These are phyloP conservation scores for Arctia plantaginis DNA, from an alignment of 2,888 invertebrate genomes.

Conservation along the genomic window DNA sequence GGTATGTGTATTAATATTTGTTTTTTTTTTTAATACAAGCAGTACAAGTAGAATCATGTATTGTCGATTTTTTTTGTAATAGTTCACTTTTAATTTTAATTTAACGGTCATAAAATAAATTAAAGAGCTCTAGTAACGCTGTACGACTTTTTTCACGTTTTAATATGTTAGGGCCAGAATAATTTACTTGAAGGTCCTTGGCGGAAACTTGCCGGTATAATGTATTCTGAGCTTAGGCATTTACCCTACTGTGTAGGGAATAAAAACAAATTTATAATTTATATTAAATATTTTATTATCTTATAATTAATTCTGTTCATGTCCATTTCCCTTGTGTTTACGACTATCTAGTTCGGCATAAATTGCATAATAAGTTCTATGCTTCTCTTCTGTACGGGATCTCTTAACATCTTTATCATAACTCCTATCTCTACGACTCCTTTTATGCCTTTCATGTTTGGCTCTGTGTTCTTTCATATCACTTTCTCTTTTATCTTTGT, in stretches of 20 bases:
- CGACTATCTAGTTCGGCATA: conserved; percentile 20
- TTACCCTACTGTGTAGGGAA: neutral
- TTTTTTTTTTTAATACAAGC: too few species aligned
- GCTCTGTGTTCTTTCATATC: conserved; percentile 9
- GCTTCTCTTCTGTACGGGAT: conserved; percentile 17
- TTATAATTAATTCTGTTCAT: neutral
- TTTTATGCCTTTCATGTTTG: conserved; percentile 22
- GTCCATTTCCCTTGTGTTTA: neutral
- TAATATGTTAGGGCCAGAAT: too few species aligned
- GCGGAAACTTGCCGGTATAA: too few species aligned
- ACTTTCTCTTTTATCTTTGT: conserved; percentile 19
- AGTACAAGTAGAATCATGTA: too few species aligned
- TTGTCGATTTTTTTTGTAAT: too few species aligned
- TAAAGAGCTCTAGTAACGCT: too few species aligned
- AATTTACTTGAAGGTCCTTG: too few species aligned
- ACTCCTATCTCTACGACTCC: conserved; percentile 26
- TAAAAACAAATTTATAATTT: neutral
- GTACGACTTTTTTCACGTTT: too few species aligned
- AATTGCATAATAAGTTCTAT: conserved; percentile 22
- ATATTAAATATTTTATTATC: conserved; percentile 6
- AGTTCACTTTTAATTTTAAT: too few species aligned
- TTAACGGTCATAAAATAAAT: too few species aligned
- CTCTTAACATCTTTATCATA: conserved; percentile 18
- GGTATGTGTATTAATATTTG: too few species aligned
- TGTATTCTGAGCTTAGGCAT: neutral